phyloP scores from a whole-genome alignment of 2,113 vertebrate genomes.

The Bufo gargarizans region DNA sequence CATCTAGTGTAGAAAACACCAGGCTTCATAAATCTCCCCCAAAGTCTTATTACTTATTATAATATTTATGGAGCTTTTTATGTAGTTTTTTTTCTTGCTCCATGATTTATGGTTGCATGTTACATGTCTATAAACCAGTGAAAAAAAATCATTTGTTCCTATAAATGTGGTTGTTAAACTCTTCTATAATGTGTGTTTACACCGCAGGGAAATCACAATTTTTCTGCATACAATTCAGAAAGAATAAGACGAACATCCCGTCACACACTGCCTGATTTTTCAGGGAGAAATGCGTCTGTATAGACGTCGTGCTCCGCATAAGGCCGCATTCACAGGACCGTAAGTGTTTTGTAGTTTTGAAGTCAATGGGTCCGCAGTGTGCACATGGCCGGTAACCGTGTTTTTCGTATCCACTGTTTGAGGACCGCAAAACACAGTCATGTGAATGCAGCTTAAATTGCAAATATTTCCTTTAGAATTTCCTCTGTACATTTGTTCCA shows the following conservation, averaged over 20 bases:
- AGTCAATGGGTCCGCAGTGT: too few species aligned
- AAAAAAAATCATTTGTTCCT: background rate
- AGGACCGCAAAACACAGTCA: too few species aligned
- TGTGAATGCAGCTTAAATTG: background rate
- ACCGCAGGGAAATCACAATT: background rate
- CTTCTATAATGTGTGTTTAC: background rate
- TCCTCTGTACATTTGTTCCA: background rate
- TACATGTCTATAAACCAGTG: background rate
- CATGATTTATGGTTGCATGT: conserved; percentile 15
- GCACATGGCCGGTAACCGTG: too few species aligned
- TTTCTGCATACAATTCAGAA: background rate
- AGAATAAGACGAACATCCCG: background rate
- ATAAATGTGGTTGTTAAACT: background rate
- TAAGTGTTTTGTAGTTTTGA: too few species aligned
- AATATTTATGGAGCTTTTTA: background rate
- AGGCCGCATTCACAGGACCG: too few species aligned
- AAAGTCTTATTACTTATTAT: too few species aligned
- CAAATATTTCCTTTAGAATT: background rate
- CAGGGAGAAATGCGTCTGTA: background rate
- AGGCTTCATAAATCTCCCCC: too few species aligned
- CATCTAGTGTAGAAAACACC: too few species aligned
- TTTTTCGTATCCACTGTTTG: too few species aligned
- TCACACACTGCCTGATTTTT: background rate
- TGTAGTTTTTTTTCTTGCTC: background rate
- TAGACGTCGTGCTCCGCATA: background rate